A percentile compares a stretch with the other conserved stretches of the same genome.
Conservation (phyloP, 2,888 invertebrate species). For the Lasioglossum lativentre region DNA sequence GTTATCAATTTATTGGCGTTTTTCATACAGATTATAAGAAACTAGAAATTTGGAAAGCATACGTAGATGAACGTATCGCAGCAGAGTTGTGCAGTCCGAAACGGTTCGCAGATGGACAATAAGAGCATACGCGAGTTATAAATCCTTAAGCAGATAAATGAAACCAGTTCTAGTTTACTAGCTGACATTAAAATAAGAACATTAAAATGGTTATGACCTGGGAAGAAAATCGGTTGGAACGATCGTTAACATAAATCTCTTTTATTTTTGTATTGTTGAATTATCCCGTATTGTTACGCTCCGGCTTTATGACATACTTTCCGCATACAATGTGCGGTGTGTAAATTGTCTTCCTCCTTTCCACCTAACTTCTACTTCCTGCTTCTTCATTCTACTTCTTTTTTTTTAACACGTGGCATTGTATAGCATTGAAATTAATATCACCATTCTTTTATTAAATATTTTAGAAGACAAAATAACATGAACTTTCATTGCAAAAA, state of each 20-base stretch:
- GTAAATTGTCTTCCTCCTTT: slow-evolving; percentile 1
- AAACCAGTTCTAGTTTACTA: slow-evolving; percentile 3
- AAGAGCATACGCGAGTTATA: not conserved
- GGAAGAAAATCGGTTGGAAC: slow-evolving; percentile 10
- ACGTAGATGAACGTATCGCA: not conserved
- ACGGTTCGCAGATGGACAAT: not conserved
- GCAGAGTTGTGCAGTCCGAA: not conserved
- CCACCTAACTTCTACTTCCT: not conserved
- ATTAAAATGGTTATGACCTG: not conserved
- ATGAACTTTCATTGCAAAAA: not conserved
- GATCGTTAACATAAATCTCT: slow-evolving; percentile 15
- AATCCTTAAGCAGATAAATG: slow-evolving; percentile 4
- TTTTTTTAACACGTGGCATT: not conserved
- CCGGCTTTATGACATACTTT: not conserved
- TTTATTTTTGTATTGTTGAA: slow-evolving; percentile 15
- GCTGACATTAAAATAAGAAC: slow-evolving; percentile 15
- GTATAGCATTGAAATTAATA: not conserved
- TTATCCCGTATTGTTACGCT: not conserved
- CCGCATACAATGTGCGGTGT: not conserved
- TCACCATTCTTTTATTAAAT: not conserved
- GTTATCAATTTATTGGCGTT: not conserved
- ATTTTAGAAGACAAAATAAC: not conserved
- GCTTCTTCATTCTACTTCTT: not conserved
- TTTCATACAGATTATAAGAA: not conserved
- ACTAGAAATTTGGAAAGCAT: not conserved